These are phyloP conservation scores for Pipistrellus kuhlii DNA, from an alignment of 2,797 vertebrate species.

Conservation along the genomic window DNA sequence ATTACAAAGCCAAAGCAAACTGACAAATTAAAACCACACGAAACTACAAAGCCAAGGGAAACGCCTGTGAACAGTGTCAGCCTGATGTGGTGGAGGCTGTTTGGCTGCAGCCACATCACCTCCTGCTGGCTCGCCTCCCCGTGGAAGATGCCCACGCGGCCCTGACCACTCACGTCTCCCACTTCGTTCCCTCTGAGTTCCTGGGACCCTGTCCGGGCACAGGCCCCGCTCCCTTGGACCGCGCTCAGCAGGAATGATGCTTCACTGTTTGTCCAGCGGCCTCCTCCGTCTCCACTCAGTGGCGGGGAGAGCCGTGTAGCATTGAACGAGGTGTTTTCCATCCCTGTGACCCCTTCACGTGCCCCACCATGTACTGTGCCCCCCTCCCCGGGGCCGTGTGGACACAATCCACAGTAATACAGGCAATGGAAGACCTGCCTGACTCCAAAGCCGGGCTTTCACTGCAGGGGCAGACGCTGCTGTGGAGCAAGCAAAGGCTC, in stretches of 20 bases:
- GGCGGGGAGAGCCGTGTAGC: neutral
- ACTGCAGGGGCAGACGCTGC: neutral
- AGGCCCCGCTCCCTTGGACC: neutral
- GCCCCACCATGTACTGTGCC: neutral
- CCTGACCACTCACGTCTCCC: neutral
- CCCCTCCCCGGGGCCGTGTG: neutral
- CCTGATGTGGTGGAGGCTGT: neutral
- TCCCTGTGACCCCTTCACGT: neutral
- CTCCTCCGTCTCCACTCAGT: neutral
- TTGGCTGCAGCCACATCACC: neutral
- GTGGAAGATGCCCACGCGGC: rapidly evolving
- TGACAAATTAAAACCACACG: slow-evolving; percentile 45
- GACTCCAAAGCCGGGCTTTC: neutral
- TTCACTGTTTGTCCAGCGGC: neutral
- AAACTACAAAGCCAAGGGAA: neutral
- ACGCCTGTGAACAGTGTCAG: neutral
- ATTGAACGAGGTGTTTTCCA: neutral
- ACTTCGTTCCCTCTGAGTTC: neutral
- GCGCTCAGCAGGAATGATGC: neutral
- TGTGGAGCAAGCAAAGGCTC: neutral
- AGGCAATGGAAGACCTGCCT: neutral
- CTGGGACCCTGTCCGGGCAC: neutral
- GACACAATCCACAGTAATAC: neutral
- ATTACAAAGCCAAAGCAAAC: slow-evolving; percentile 50
- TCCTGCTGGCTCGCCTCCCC: neutral